Evolutionary conservation across 2,113 vertebrate genomes (phyloP), one percentile per base, ranked within the genome.

Genomic region (Hypomesus transpacificus): DNA sequence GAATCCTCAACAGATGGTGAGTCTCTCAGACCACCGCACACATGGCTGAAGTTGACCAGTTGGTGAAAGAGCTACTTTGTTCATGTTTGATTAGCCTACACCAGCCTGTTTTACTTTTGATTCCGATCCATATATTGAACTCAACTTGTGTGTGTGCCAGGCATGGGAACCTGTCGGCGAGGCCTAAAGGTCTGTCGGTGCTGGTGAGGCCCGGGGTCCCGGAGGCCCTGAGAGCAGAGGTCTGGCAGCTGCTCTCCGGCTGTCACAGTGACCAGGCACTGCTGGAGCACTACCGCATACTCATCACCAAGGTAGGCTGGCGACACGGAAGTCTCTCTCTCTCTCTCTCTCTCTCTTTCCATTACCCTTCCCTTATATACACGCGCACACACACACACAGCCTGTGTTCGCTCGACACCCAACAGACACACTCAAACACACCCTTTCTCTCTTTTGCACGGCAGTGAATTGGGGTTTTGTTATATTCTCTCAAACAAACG

Each of bases 191-290:
- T 18, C 81, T 99, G 39, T 89, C 90, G 53, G 86, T 91, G 0
- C 84, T 98, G 90, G 97, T 99, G 76, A 95, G 92, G 78, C 92
- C 92, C 0, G 96, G 97, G 0, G 90, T 98, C 81, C 97, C 97
- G 0, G 97, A 99, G 82, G 95, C 97, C 0, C 89, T 99, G 54
- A 91, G 97, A 85, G 97, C 96, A 50, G 97, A 99, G 83, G 95
- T 99, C 68, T 99, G 97, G 97, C 97, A 98, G 88, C 86, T 98
- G 78, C 91, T 99, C 86, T 94, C 96, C 21, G 94, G 91, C 78
- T 99, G 97, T 87, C 97, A 98, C 21, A 94, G 96, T 87, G 96
- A 95, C 88, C 94, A 95, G 62, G 89, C 87, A 2, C 93, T 99
- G 93, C 89, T 99, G 87, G 97, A 99, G 72, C 91, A 84, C 57